Evolutionary conservation across 2,113 vertebrate genomes (phyloP), one percentile per base, ranked within the genome.

Genomic region (Rhinolophus sinicus): DNA sequence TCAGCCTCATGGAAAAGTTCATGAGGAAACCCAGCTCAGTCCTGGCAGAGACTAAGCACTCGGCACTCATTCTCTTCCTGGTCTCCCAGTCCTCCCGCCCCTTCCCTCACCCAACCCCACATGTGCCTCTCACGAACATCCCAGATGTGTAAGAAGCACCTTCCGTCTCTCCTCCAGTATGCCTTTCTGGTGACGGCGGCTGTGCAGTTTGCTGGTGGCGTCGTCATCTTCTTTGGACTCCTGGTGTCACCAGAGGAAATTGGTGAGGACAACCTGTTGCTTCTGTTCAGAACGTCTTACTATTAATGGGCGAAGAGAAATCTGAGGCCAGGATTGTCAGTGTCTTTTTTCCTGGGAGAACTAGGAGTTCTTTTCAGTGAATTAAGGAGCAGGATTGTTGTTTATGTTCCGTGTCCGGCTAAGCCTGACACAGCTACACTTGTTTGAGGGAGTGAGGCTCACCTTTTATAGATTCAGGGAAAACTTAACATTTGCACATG

Each of bases 181-280:
- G 99, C 99, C 96, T 99, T 99, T 98, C 98, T 99, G 98, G 99
- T 99, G 98, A 99, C 99, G 0, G 99, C 99, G 0, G 99, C 99
- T 8, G 99, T 99, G 90, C 99, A 99, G 99, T 99, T 99, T 98
- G 99, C 99, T 38, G 99, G 99, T 30, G 99, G 99, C 72, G 97
- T 99, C n/a, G 58, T 99, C 40, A 99, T 99, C 90, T 99, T 99
- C 99, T 99, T 99, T 6, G 99, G 99, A 67, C 99, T 99, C 28
- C 98, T 99, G 92, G 99, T 99, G 0, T 99, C 99, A 1, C 99
- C 99, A 0, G 99, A 99, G 96, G 99, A 99, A 99, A 98, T 99
- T 33, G 99, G 99, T 99, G 98, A 99, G 99, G 96, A 97, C 64
- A 96, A 96, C 76, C 80, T 30, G 0, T 64, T 52, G 76, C 56